Base-by-base conservation (phyloP, 2,797 vertebrate genomes). In the Pempheris klunzingeri region DNA sequence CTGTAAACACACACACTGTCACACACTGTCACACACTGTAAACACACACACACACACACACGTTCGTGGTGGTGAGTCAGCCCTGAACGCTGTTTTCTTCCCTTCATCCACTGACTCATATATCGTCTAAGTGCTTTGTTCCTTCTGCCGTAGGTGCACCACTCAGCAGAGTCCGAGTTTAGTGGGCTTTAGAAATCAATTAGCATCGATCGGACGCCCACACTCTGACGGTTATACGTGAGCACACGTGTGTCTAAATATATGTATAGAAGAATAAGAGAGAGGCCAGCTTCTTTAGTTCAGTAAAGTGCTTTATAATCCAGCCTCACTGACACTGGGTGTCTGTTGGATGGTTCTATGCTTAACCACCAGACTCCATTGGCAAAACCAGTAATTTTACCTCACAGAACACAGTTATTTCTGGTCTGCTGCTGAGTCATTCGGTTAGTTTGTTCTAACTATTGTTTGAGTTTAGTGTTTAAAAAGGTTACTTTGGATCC, bases 161-260 rank as follows among this genome's bases (percentile, higher is more conserved):
- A 18, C 58, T 74, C 75, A 78, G 70, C 71, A 50, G 20, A 30
- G 68, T 32, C 26, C 3, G 18, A 57, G 38, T 52, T 67, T 62
- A 70, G 66, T 71, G 47, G 24, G 28, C 47, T 74, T 65, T 30
- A 70, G 30, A 53, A 74, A 70, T 66, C 54, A 30, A 20, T 74
- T 20, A 50, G 1, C 28, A 70, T 65, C 46, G 64, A 61, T 71
- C 39, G 52, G 3, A 18, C 3, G 58, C 61, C 43, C 66, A 63
- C 66, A 20, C 60, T 6, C 38, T 28, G 18, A 43, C 26, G 0
- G 14, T 43, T 9, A 36, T 52, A 17, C 13, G n/a, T 14, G 24
- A 62, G 41, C 39, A 30, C 28, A 6, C 44, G 26, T 34, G 32
- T 36, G n/a, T 49, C 30, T 36, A 6, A 34, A 43, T 36, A 13